Base-by-base conservation (phyloP, 2,797 vertebrate genomes). In the Tolypeutes matacus region DNA sequence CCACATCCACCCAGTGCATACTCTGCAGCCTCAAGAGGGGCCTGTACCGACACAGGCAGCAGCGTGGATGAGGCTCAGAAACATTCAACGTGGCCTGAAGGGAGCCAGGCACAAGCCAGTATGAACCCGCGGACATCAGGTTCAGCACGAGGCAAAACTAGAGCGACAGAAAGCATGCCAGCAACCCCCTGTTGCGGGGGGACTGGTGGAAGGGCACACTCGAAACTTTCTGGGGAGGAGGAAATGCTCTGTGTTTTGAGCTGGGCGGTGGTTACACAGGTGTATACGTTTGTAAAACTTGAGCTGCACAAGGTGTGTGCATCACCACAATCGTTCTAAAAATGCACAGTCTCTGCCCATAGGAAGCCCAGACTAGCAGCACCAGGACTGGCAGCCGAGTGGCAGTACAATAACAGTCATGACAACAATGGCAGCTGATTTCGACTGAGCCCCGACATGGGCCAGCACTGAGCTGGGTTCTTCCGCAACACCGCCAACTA, bases 381-480 rank as follows among this genome's bases (percentile, higher is more conserved):
- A 25, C 14, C 39, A 21, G 34, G 46, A 3, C 51, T 1, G 2
- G 65, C 21, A 0, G 18, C 34, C 3, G 18, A 2, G 60, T 21
- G 81, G 65, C 5, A 21, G 3, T 18, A 25, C 18, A 42, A 21
- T 36, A 27, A 36, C 31, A 23, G 69, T 11, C 53, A 7, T 7
- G 51, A 20, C 62, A 15, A 36, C 17, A 13, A 81, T n/a, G 84
- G 62, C 20, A 42, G 77, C 67, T 46, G 46, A 5, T 10, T 17
- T 0, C 0, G 0, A 5, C 7, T 0, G 56, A 53, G 65, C 2
- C 36, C 49, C 34, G 20, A 39, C 0, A 14, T 2, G 42, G 34
- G 53, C n/a, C 53, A 31, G 92, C 31, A 25, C 13, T 1, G 42
- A 67, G 76, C 31, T 10, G 14, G 23, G 58, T 53, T 73, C 64